phyloP scores from a whole-genome alignment of 1,140 invertebrate species.

The Lerema accius region DNA sequence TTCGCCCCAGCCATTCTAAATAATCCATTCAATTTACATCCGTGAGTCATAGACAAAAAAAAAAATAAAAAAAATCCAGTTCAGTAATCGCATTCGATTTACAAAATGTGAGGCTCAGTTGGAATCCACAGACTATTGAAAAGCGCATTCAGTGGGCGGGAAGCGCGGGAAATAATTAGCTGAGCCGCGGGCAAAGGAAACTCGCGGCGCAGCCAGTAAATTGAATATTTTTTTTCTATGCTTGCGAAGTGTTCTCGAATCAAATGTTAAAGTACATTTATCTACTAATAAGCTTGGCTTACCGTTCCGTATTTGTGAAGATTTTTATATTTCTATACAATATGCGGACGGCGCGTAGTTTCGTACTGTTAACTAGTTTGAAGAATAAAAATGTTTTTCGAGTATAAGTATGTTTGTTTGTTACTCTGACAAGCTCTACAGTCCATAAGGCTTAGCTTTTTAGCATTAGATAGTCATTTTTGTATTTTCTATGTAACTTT shows the following conservation, averaged over 20 bases:
- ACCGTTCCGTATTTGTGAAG: too few species aligned
- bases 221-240: slow-evolving; percentile 14
- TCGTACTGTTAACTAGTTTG: too few species aligned
- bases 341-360: too few species aligned
- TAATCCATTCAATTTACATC: background rate
- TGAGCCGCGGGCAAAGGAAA: slow-evolving; percentile 28
- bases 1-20: background rate
- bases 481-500: too few species aligned
- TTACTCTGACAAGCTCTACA: too few species aligned
- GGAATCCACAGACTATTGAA: slow-evolving; percentile 23
- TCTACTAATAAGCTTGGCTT: background rate
- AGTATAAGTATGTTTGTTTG: too few species aligned
- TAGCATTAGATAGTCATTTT: too few species aligned
- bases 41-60: background rate
- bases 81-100: slow-evolving; percentile 12
- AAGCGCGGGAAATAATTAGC: slow-evolving; percentile 38
- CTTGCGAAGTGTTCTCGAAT: background rate
- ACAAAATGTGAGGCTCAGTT: slow-evolving; percentile 24
- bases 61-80: background rate
- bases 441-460: too few species aligned
- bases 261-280: background rate
- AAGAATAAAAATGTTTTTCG: too few species aligned
- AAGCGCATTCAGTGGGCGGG: slow-evolving; percentile 30
- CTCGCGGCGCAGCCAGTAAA: slow-evolving; percentile 9
- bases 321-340: too few species aligned